phyloP scores from a whole-genome alignment of 2,888 invertebrate genomes.

The Drosophila formosana region DNA sequence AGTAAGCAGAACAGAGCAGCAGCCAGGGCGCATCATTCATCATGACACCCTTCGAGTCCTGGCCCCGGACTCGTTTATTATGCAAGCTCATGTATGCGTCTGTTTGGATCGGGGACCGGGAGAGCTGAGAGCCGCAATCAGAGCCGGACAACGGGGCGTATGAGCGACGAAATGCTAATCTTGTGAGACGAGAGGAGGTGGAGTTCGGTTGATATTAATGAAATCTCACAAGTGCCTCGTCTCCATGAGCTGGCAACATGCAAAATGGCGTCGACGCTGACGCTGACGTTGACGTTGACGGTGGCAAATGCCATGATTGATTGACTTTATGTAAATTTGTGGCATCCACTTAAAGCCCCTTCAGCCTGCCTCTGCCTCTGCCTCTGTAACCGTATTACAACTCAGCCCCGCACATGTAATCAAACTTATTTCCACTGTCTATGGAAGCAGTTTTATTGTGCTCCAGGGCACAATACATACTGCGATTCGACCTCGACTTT shows the following conservation, averaged over 20 bases:
- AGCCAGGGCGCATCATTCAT: conserved; percentile 73
- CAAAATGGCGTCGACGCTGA: conserved; percentile 67
- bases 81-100: conserved; percentile 76
- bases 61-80: conserved; percentile 71
- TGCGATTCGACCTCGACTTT: conserved; percentile 1
- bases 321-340: conserved; percentile 79
- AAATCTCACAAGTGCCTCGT: conserved; percentile 70
- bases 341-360: conserved; percentile 66
- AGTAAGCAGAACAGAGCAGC: conserved; percentile 18
- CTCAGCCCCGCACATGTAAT: conserved; percentile 41
- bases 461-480: conserved; percentile 72
- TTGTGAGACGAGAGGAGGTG: conserved; percentile 18
- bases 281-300: conserved; percentile 6
- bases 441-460: conserved; percentile 61
- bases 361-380: no score
- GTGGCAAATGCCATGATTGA: conserved; percentile 73
- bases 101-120: no score
- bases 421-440: conserved; percentile 39
- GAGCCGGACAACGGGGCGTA: conserved; percentile 58
- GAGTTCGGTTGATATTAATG: conserved; percentile 65
- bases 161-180: conserved; percentile 79
- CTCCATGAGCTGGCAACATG: conserved; percentile 61
- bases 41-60: conserved; percentile 73
- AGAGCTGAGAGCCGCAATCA: conserved; percentile 31
- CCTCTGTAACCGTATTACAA: not conserved